Percentiles rank a stretch among this genome's conserved stretches.
Conservation (phyloP, 2,888 invertebrate species). For the Leptogaster cylindrica region DNA sequence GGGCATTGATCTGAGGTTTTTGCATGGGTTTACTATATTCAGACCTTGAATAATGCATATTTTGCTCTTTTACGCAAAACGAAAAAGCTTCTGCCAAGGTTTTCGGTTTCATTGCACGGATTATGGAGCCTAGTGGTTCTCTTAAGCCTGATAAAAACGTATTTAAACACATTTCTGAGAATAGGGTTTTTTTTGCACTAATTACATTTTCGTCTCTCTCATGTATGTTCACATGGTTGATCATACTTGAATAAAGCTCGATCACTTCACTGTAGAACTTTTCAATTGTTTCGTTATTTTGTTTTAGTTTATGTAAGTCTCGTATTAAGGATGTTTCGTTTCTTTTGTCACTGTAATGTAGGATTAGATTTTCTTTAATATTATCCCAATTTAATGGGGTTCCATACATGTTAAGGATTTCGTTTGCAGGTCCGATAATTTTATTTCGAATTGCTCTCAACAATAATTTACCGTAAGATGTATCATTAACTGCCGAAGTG, state of each 20-base stretch:
- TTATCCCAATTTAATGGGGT: slow-evolving; percentile 30
- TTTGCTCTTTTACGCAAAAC: slow-evolving; percentile 42
- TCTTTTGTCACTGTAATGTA: slow-evolving; percentile 7
- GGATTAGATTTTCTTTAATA: slow-evolving; percentile 1
- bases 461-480: slow-evolving; percentile 43
- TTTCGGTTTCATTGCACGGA: slow-evolving; percentile 44
- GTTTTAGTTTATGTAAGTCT: not conserved
- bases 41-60: slow-evolving; percentile 33
- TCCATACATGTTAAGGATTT: slow-evolving; percentile 47
- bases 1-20: no score
- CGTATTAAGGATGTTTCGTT: slow-evolving; percentile 1
- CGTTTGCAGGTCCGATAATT: slow-evolving; percentile 48
- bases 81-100: slow-evolving; percentile 39
- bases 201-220: slow-evolving; percentile 33
- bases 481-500: slow-evolving; percentile 28
- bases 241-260: not conserved
- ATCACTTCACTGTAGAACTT: slow-evolving; percentile 8
- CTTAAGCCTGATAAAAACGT: slow-evolving; percentile 42
- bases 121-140: slow-evolving; percentile 43
- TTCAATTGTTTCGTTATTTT: not conserved
- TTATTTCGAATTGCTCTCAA: slow-evolving; percentile 48
- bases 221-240: not conserved
- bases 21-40: no score
- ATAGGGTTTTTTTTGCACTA: slow-evolving; percentile 34
- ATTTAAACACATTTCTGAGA: slow-evolving; percentile 43